These are phyloP conservation scores for Melolontha melolontha DNA, from an alignment of 2,888 invertebrate genomes.

Conservation along the genomic window DNA sequence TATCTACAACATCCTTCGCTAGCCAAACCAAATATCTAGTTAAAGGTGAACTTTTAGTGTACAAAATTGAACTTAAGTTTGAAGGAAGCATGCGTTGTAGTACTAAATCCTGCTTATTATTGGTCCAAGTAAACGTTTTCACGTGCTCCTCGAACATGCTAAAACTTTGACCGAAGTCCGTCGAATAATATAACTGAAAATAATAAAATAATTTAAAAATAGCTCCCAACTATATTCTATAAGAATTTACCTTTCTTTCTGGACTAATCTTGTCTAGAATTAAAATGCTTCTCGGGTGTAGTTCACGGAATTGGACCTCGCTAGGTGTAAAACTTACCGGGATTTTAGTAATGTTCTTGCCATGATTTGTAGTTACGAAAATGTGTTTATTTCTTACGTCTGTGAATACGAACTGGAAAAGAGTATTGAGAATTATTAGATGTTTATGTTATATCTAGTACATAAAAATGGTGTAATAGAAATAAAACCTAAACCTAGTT, in stretches of 20 bases:
- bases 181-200: constrained; percentile 79
- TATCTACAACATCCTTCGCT: constrained; percentile 78
- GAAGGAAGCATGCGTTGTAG: constrained; percentile 77
- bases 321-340: constrained; percentile 81
- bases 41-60: constrained; percentile 52
- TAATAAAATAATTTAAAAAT: constrained; percentile 33
- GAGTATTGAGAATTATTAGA: constrained; percentile 47
- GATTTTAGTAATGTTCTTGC: constrained; percentile 73
- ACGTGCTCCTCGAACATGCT: constrained; percentile 77
- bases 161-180: constrained; percentile 82
- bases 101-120: constrained; percentile 69
- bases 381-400: constrained; percentile 82
- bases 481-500: too few relatives aligned
- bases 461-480: too few relatives aligned
- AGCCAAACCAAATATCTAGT: constrained; percentile 54
- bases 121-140: constrained; percentile 82
- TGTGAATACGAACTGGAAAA: constrained; percentile 84
- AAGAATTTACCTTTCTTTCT: constrained; percentile 54
- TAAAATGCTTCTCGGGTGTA: constrained; percentile 76
- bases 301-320: constrained; percentile 81
- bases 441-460: too few relatives aligned
- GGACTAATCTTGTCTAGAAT: constrained; percentile 80
- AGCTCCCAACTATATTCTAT: neutral
- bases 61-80: constrained; percentile 69
- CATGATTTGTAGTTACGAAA: constrained; percentile 82